Evolutionary conservation across 2,113 vertebrate genomes (phyloP).

Genomic region (Callocephalon fimbriatum): DNA sequence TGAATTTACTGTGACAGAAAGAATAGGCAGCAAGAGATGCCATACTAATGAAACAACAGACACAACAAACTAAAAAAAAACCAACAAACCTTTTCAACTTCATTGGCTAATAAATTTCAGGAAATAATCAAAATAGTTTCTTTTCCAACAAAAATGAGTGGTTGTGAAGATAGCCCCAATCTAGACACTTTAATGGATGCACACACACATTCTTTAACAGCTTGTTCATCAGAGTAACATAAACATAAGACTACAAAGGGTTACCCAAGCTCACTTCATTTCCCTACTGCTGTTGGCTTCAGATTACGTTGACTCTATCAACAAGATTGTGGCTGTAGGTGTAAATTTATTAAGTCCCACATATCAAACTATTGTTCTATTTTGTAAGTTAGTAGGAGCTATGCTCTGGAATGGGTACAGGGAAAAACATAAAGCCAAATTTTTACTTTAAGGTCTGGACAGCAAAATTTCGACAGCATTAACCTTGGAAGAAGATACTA

Average conservation of each 20-base stretch:
- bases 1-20: conserved; percentile 38
- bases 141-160: conserved; percentile 62
- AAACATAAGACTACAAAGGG: conserved; percentile 20
- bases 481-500: background rate
- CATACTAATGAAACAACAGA: conserved; percentile 35
- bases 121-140: conserved; percentile 28
- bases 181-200: conserved; percentile 10
- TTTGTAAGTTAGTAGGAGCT: conserved; percentile 19
- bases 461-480: background rate
- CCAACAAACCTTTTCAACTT: background rate
- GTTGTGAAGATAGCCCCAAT: conserved; percentile 20
- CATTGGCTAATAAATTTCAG: conserved; percentile 27
- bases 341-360: conserved; percentile 33
- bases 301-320: conserved; percentile 32
- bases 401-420: background rate
- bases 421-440: background rate
- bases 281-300: background rate
- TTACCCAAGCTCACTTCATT: background rate
- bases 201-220: conserved; percentile 21
- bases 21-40: conserved; percentile 32
- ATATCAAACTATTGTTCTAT: conserved; percentile 25
- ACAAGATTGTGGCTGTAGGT: conserved; percentile 14
- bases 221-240: conserved; percentile 17
- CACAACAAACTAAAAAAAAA: background rate
- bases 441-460: background rate